A percentile compares a stretch with the other conserved stretches of the same genome.
phyloP scores from a whole-genome alignment of 1,140 invertebrate genomes.

The Heliconius congener region DNA sequence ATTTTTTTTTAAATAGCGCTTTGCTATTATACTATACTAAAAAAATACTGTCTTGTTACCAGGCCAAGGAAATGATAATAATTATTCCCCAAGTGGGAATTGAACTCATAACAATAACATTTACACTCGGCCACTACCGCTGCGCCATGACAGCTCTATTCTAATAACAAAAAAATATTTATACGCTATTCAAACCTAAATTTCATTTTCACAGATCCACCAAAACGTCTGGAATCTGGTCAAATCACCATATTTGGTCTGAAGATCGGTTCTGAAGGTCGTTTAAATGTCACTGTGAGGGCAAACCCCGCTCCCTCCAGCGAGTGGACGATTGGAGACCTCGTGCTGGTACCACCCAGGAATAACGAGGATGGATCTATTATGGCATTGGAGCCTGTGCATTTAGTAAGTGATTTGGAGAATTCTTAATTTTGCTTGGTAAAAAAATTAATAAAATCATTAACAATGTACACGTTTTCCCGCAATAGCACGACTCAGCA shows the following conservation, averaged over 20 bases:
- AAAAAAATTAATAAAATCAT: background rate
- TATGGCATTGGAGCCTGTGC: conserved; percentile 79
- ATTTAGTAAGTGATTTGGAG: conserved; percentile 49
- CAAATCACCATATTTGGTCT: conserved; percentile 86
- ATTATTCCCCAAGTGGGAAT: too few species aligned
- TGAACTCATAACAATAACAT: too few species aligned
- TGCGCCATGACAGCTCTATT: too few species aligned
- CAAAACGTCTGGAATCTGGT: conserved; percentile 78
- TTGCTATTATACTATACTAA: too few species aligned
- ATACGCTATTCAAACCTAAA: background rate
- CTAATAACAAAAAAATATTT: background rate
- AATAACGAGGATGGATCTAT: conserved; percentile 77
- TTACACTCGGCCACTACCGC: too few species aligned
- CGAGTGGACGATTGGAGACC: conserved; percentile 84
- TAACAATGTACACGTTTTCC: background rate
- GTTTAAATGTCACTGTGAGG: conserved; percentile 85
- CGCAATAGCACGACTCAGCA: too few species aligned
- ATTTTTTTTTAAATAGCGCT: too few species aligned
- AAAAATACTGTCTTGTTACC: too few species aligned
- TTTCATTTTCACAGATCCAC: conserved; percentile 82
- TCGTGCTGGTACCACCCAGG: conserved; percentile 81
- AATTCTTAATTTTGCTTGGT: background rate
- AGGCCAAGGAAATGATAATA: too few species aligned
- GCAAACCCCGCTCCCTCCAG: conserved; percentile 86
- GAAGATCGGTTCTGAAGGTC: conserved; percentile 85